Base-by-base conservation (phyloP, 2,797 vertebrate genomes). In the Phoeniculus purpureus region DNA sequence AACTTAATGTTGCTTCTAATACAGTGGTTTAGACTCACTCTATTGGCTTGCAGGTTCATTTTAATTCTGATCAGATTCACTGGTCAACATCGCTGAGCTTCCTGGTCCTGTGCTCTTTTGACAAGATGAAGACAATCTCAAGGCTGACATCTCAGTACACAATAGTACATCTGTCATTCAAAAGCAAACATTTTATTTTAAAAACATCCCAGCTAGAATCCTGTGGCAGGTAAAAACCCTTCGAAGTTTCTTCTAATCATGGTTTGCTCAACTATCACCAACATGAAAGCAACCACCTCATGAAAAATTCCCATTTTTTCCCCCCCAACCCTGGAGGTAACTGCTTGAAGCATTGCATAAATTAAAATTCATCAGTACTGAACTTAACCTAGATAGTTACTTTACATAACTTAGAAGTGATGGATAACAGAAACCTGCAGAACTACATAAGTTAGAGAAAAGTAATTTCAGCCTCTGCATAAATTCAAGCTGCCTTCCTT, bases 1-100 rank as follows among this genome's bases (percentile, higher is more conserved):
- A 88, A 91, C 73, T 93, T 75, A 72, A 31, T 55, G 70, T 45
- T 93, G 81, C 45, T 82, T 65, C 62, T 92, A 92, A 88, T 73
- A 60, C 54, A 81, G 77, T 29, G 43, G 15, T 45, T 48, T 16
- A 88, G 47, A 72, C 26, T 48, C 58, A 51, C 29, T 86, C 70
- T 47, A 73, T 27, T 90, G 75, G 50, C 68, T 87, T 56, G 81
- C 51, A 79, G 83, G 40, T 79, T 85, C 64, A 81, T 89, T 85
- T 89, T 84, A 56, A 67, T 86, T 93, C 77, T 23, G 34, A 89
- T 76, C 82, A 79, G 72, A 81, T 37, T 85, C 79, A 34, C 81
- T 64, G 85, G 85, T 32, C 77, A 68, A 81, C 54, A 66, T 15
- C 0, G 0, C 50, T 54, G 56, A 40, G 29, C 72, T 91, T 88